Evolutionary conservation across 2,797 vertebrate genomes (phyloP), one percentile per base, ranked within the genome.

Genomic region (Pteronotus mesoamericanus): DNA sequence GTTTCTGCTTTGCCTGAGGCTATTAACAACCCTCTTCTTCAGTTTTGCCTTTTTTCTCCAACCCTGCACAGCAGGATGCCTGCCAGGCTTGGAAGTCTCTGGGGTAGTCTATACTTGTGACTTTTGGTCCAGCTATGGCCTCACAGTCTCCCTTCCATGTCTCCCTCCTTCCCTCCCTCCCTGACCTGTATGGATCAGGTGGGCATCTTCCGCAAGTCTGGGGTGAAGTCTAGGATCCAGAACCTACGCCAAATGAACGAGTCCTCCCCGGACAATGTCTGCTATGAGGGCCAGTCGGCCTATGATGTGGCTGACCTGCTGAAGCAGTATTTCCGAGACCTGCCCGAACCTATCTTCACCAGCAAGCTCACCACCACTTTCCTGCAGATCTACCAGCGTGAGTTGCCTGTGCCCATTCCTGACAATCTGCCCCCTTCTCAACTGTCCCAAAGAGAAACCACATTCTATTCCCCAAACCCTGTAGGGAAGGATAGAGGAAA

Each of bases 201-300:
- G 21, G 99, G 99, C 95, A 99, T 99, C 95, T 99, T 99, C 97
- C 98, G 99, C 1, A 99, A 99, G 94, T 99, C 99, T 0, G 99
- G 99, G 2, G 99, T 99, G 88, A 99, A 99, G 97, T 99, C 99
- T 6, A 98, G 99, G 68, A 99, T 99, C 95, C 99, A 99, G 98
- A 98, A 94, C 0, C 98, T 99, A 44, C 98, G 99, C 68, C 98
- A 99, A 96, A 98, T 99, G 98, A 99, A 99, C 0, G 99, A 99
- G 90, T 98, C 88, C 75, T 99, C 98, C 18, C 99, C 99, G 0
- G 99, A 99, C 94, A 97, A 98, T 0, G 99, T 99, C 68, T 98
- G 92, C 96, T 99, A 99, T 0, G 98, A 98, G 0, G 99, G 99
- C 87, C 99, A 99, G 97, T 99, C 99, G 0, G 99, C 99, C 0